Base-by-base conservation (phyloP, 2,888 invertebrate species). In the Ariolimax columbianus region DNA sequence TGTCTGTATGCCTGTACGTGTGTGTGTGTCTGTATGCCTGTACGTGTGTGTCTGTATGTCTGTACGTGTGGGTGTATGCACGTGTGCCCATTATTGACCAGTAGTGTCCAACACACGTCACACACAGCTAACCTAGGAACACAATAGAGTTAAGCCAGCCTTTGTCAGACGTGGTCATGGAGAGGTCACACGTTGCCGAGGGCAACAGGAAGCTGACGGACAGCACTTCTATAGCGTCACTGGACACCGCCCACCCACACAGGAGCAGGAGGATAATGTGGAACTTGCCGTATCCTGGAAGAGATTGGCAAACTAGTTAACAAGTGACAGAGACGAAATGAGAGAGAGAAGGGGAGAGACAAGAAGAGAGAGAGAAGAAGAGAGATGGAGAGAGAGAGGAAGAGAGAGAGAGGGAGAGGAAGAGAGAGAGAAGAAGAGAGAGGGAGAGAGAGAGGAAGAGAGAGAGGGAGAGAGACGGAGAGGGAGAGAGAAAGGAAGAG, bases 201-300 rank as follows among this genome's bases (percentile, higher is more conserved):
- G 98, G 98, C 88, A 98, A 95, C 94, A 98, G 97, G 96, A 98
- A 98, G 90, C 98, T 98, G 96, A 98, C 95, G 89, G 94, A 93
- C 40, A 98, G 97, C 95, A 98, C 97, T 95, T 98, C 98, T 96
- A 98, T 97, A 30, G 98, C 97, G 96, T 98, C 98, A 94, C 97
- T 97, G 90, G 97, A 95, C 93, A 97, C 97, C 95, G 98, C 97
- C 95, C 98, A 97, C 91, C 98, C 98, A 95, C 98, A 98, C 94
- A 98, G 96, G 94, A 97, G 96, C 95, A 98, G 95, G 94, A 98
- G 95, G 93, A 97, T 95, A 95, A 97, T 97, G 95, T 98, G 98
- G 95, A 98, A 98, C 95, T 97, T 96, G 93, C 97, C 97, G 96
- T 97, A 97, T 93, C 96, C 97, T 96, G 86, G 33, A 59, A 55